Conservation (phyloP, 2,113 vertebrate species). For the Xiphorhynchus elegans region DNA sequence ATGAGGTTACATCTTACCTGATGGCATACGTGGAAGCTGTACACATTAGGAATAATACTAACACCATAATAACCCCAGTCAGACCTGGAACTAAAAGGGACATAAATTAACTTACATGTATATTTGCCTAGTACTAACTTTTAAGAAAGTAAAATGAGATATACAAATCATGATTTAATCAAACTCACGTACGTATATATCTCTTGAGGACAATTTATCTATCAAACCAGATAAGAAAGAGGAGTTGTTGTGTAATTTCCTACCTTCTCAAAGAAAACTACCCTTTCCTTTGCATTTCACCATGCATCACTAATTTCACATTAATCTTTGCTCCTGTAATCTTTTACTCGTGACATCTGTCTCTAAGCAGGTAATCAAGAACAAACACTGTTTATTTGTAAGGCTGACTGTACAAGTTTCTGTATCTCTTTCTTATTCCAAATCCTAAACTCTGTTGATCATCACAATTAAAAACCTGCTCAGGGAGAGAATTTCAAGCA, state of each 20-base stretch:
- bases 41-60: constrained; percentile 94
- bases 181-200: neutral
- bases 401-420: neutral
- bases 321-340: neutral
- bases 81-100: constrained; percentile 87
- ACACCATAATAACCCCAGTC: constrained; percentile 91
- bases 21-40: constrained; percentile 91
- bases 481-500: constrained; percentile 26
- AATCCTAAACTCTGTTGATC: constrained; percentile 1
- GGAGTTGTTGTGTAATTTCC: neutral
- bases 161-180: neutral
- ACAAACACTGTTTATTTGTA: neutral
- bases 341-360: neutral
- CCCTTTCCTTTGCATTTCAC: neutral
- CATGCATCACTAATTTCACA: neutral
- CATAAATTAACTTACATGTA: neutral
- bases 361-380: neutral
- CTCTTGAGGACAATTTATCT: neutral
- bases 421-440: neutral
- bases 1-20: constrained; percentile 75
- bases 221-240: neutral
- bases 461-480: constrained; percentile 11
- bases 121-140: neutral
- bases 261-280: neutral
- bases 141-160: neutral